Evolutionary conservation across 2,888 invertebrate species (phyloP).

Genomic region (Ophraella communa): DNA sequence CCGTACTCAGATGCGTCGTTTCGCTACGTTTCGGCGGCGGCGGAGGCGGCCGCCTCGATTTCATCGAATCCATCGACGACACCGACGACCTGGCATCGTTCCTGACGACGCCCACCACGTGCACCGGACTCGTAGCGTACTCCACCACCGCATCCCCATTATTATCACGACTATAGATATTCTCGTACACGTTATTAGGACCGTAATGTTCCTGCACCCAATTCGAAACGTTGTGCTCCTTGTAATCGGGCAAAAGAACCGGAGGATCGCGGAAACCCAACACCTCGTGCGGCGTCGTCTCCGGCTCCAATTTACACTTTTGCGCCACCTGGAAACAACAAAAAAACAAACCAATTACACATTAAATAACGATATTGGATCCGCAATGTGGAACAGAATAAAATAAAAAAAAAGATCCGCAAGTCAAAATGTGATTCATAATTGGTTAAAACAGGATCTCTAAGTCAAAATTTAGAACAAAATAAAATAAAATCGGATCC

Average conservation of each 20-base stretch:
- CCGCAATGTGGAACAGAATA: neutral
- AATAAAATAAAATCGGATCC: no score
- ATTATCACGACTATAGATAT: conserved; percentile 67
- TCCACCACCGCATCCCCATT: conserved; percentile 60
- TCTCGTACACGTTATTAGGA: conserved; percentile 76
- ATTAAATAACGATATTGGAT: neutral
- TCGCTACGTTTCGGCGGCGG: conserved; percentile 91
- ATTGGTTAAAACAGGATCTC: no score
- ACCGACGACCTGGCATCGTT: conserved; percentile 19
- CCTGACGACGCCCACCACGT: no score
- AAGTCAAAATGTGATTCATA: no score
- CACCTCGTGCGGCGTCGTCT: conserved; percentile 90
- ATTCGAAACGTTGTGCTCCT: conserved; percentile 86
- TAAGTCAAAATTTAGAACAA: no score
- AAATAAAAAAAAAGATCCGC: no score
- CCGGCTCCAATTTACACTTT: conserved; percentile 85
- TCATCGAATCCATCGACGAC: conserved; percentile 34
- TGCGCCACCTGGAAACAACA: conserved; percentile 76
- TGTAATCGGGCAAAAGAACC: conserved; percentile 71
- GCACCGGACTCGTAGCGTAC: conserved; percentile 59
- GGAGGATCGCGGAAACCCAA: conserved; percentile 87
- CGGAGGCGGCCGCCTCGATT: conserved; percentile 76
- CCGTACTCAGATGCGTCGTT: conserved; percentile 81
- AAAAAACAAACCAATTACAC: neutral
- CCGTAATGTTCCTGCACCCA: conserved; percentile 92